Percentiles rank a stretch among this genome's conserved stretches.
These are phyloP conservation scores for Tyria jacobaeae DNA, from an alignment of 2,888 invertebrate genomes.

Conservation along the genomic window DNA sequence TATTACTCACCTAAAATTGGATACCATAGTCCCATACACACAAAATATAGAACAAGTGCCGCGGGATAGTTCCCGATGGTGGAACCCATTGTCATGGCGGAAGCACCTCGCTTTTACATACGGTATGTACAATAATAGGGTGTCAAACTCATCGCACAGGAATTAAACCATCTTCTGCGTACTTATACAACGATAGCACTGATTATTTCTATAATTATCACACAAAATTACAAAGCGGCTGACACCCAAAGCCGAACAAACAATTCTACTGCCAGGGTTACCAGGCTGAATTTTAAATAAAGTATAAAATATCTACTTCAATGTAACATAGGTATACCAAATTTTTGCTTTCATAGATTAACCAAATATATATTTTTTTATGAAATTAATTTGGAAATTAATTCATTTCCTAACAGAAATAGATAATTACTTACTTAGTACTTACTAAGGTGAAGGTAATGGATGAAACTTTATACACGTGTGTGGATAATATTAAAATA, in stretches of 20 bases:
- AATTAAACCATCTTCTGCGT: constrained; percentile 76
- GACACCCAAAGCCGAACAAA: constrained; percentile 86
- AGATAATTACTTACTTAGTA: too few relatives aligned
- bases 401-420: too few relatives aligned
- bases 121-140: constrained; percentile 63
- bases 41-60: constrained; percentile 78
- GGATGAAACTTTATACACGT: too few relatives aligned
- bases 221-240: constrained; percentile 79
- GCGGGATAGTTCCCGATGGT: constrained; percentile 74
- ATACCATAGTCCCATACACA: constrained; percentile 76
- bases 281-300: constrained; percentile 39
- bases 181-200: constrained; percentile 67
- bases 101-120: constrained; percentile 74
- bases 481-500: too few relatives aligned
- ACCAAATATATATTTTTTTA: too few relatives aligned
- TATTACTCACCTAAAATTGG: constrained; percentile 76
- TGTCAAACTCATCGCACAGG: constrained; percentile 72
- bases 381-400: too few relatives aligned
- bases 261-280: constrained; percentile 70
- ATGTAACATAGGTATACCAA: too few relatives aligned
- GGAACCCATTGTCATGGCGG: constrained; percentile 84
- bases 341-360: too few relatives aligned
- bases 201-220: constrained; percentile 74
- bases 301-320: background rate
- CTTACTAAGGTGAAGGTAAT: too few relatives aligned